Percentiles rank a stretch among this genome's conserved stretches.
Evolutionary conservation across 2,113 vertebrate species (phyloP).

Genomic region (Myodes glareolus): DNA sequence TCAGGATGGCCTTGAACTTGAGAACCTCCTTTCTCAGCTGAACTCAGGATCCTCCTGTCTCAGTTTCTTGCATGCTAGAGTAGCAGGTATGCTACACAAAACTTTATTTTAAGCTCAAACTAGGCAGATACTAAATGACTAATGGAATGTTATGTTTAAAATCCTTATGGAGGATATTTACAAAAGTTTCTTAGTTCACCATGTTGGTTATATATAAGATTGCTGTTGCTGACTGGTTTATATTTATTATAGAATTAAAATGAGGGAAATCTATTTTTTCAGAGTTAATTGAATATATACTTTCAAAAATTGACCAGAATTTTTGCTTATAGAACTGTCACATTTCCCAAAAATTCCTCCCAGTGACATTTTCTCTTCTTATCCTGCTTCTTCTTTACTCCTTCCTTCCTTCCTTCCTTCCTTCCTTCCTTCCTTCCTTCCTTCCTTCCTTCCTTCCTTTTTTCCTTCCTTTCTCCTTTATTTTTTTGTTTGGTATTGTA

Average conservation of each 20-base stretch:
- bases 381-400: background rate
- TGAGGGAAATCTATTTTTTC: background rate
- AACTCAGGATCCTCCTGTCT: too few relatives aligned
- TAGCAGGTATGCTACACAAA: background rate
- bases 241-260: background rate
- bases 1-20: background rate
- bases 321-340: background rate
- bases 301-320: background rate
- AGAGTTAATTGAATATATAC: background rate
- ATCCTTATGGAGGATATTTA: background rate
- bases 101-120: background rate
- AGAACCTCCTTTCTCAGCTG: background rate
- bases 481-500: background rate
- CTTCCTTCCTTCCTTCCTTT: fast-evolving
- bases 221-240: background rate
- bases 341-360: background rate
- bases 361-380: background rate
- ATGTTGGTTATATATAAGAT: background rate
- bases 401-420: too few relatives aligned
- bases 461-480: background rate
- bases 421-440: too few relatives aligned
- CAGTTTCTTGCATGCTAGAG: background rate
- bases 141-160: background rate
- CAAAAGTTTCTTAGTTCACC: background rate
- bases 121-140: background rate